These are phyloP conservation scores for Thaumetopoea pityocampa DNA, from an alignment of 1,140 invertebrate species.

Conservation along the genomic window DNA sequence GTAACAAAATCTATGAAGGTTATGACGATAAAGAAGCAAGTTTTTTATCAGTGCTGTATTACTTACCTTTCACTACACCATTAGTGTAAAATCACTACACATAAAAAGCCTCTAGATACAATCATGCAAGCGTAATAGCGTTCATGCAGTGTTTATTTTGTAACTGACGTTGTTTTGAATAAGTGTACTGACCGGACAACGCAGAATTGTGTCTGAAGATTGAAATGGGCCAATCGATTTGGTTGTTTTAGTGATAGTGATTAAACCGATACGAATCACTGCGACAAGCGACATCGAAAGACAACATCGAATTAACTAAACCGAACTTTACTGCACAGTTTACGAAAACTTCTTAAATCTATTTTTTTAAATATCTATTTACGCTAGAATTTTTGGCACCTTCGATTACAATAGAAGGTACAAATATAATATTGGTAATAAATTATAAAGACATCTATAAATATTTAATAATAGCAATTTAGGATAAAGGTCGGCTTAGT, in stretches of 20 bases:
- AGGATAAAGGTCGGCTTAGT: conserved; percentile 45
- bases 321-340: conserved; percentile 31
- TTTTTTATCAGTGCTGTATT: conserved; percentile 13
- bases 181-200: conserved; percentile 38
- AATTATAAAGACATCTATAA: too few species aligned
- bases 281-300: conserved; percentile 72
- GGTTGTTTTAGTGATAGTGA: conserved; percentile 56
- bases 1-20: neutral
- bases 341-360: too few species aligned
- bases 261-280: conserved; percentile 69
- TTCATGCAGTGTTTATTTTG: conserved; percentile 59
- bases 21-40: conserved; percentile 12
- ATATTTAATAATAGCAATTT: conserved; percentile 12
- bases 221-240: conserved; percentile 33
- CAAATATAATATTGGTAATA: too few species aligned
- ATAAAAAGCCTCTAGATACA: conserved; percentile 68
- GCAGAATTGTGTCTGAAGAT: conserved; percentile 36
- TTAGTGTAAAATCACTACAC: conserved; percentile 47
- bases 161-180: conserved; percentile 33
- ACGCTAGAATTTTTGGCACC: too few species aligned
- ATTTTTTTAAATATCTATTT: too few species aligned
- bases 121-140: conserved; percentile 64
- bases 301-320: conserved; percentile 68
- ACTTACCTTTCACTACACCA: conserved; percentile 37
- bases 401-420: too few species aligned